Conservation (phyloP, 2,113 vertebrate species). For the Panurus biarmicus region DNA sequence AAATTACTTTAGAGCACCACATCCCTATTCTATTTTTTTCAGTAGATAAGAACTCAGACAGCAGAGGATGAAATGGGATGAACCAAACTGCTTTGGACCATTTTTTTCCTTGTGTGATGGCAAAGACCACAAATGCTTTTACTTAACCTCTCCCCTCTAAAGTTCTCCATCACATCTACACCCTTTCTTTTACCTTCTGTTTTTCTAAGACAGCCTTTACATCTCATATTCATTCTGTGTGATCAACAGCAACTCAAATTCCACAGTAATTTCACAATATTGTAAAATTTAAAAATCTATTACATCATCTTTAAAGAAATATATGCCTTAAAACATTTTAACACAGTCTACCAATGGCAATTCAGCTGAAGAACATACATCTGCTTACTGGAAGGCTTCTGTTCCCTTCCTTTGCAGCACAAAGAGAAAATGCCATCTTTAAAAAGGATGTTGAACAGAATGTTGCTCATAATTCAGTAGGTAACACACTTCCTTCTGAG, state of each 20-base stretch:
- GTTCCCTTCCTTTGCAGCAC: neutral
- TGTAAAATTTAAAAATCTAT: neutral
- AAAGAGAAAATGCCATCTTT: neutral
- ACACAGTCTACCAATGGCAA: neutral
- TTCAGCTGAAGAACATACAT: neutral
- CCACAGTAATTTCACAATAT: neutral
- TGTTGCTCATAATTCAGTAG: neutral
- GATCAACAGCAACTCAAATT: neutral
- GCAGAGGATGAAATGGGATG: neutral
- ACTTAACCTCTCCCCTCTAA: neutral
- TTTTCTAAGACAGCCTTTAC: neutral
- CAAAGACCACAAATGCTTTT: neutral
- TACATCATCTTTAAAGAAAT: neutral
- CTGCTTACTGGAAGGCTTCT: neutral
- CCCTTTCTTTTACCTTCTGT: neutral
- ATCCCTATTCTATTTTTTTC: neutral
- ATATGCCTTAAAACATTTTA: neutral
- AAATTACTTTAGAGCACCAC: neutral
- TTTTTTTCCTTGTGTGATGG: neutral
- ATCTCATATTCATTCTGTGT: neutral
- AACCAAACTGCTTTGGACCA: neutral
- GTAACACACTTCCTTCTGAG: neutral
- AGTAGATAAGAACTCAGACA: neutral
- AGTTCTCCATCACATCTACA: neutral
- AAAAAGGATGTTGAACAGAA: neutral